Evolutionary conservation across 2,888 invertebrate genomes (phyloP).

Genomic region (Lamproptera curius): DNA sequence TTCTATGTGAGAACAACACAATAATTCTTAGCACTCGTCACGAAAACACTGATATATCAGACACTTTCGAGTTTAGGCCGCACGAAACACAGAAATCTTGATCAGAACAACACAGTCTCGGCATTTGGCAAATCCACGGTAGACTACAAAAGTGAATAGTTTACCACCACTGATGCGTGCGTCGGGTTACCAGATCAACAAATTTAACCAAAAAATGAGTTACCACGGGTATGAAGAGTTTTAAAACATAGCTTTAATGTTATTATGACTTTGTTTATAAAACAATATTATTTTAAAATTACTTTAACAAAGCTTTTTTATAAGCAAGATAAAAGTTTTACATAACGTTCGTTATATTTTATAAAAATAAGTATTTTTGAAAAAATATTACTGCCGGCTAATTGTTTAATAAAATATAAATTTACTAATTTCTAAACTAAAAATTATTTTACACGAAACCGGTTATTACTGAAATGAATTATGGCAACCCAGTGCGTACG

Average conservation of each 20-base stretch:
- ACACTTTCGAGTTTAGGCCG: conserved; percentile 43
- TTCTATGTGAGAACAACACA: conserved; percentile 35
- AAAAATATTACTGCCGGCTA: no score
- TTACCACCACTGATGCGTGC: conserved; percentile 51
- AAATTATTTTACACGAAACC: not conserved
- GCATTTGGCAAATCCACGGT: conserved; percentile 60
- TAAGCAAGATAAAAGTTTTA: no score
- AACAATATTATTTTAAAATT: no score
- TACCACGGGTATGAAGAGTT: no score
- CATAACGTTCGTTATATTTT: no score
- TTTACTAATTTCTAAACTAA: not conserved
- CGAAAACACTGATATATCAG: no score
- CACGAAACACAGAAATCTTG: conserved; percentile 42
- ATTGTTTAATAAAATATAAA: not conserved
- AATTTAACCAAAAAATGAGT: conserved; percentile 3
- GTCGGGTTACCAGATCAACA: conserved; percentile 28
- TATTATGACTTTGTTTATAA: no score
- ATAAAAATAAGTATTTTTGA: no score
- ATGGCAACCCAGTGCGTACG: conserved; percentile 14
- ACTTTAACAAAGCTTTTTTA: no score
- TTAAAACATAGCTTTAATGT: no score
- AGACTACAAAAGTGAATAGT: conserved; percentile 56
- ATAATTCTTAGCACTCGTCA: no score
- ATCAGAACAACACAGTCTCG: conserved; percentile 56
- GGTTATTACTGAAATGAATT: not conserved